These are phyloP conservation scores for Limenitis camilla DNA, from an alignment of 2,888 invertebrate species.

Conservation along the genomic window DNA sequence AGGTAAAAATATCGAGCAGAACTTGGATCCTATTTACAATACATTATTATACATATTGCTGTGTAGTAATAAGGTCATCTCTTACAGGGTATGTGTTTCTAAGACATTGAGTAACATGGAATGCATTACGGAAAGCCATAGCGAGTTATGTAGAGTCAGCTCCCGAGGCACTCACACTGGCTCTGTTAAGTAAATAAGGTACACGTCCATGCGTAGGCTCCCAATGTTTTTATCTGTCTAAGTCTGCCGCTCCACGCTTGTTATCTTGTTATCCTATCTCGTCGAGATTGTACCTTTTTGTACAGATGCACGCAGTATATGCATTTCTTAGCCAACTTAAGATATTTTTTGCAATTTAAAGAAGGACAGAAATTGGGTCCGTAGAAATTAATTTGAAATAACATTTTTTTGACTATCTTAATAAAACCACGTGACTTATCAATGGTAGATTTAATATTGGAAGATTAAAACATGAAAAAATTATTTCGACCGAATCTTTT, in stretches of 20 bases:
- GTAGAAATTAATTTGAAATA: background rate
- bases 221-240: conserved; percentile 69
- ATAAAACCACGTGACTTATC: conserved; percentile 33
- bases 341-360: conserved; percentile 26
- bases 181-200: conserved; percentile 70
- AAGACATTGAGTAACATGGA: conserved; percentile 14
- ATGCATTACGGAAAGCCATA: conserved; percentile 14
- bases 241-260: conserved; percentile 63
- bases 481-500: no score
- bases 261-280: conserved; percentile 74
- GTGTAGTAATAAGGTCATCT: no score
- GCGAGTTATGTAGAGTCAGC: conserved; percentile 21
- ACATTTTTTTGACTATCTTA: conserved; percentile 39
- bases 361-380: conserved; percentile 16
- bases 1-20: no score
- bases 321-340: conserved; percentile 27
- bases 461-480: no score
- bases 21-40: no score
- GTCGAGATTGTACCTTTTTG: conserved; percentile 68
- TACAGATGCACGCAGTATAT: conserved; percentile 35
- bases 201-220: conserved; percentile 60
- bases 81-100: conserved; percentile 8
- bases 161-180: conserved; percentile 43
- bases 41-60: no score
- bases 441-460: no score